Evolutionary conservation across 1,140 invertebrate species (phyloP).

Genomic region (Drosophila obscura): DNA sequence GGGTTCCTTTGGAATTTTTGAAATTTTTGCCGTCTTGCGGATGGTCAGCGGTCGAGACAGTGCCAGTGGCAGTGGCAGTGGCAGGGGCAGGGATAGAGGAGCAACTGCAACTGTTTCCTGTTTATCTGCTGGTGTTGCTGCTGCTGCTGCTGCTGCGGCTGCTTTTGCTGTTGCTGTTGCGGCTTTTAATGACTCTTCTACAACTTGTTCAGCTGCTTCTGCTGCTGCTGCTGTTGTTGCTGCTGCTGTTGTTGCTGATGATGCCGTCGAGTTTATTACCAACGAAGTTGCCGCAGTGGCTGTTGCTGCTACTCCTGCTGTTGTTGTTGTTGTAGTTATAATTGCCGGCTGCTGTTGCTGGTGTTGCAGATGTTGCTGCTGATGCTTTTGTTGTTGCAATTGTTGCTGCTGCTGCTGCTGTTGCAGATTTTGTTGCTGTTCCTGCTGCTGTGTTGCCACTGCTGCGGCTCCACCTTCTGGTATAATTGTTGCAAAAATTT

Average conservation of each 20-base stretch:
- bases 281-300: slow-evolving; percentile 43
- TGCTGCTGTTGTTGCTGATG: slow-evolving; percentile 20
- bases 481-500: slow-evolving; percentile 83
- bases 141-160: slow-evolving; percentile 42
- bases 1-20: slow-evolving; percentile 78
- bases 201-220: slow-evolving; percentile 79
- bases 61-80: slow-evolving; percentile 6
- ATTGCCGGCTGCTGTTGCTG: slow-evolving; percentile 49
- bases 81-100: slow-evolving; percentile 38
- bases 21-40: slow-evolving; percentile 67
- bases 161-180: slow-evolving; percentile 43
- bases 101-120: slow-evolving; percentile 81
- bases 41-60: no score
- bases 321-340: slow-evolving; percentile 48
- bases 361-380: slow-evolving; percentile 37
- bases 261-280: slow-evolving; percentile 54
- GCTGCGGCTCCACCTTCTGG: slow-evolving; percentile 75
- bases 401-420: slow-evolving; percentile 16
- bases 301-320: slow-evolving; percentile 19
- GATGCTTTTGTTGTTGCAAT: slow-evolving; percentile 34
- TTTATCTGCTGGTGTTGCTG: slow-evolving; percentile 56
- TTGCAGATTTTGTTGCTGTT: slow-evolving; percentile 9
- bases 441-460: slow-evolving; percentile 56
- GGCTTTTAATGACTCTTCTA: slow-evolving; percentile 75
- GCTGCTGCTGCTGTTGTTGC: slow-evolving; percentile 17